Conservation (phyloP, 2,113 vertebrate genomes). For the Onychostruthus taczanowskii region DNA sequence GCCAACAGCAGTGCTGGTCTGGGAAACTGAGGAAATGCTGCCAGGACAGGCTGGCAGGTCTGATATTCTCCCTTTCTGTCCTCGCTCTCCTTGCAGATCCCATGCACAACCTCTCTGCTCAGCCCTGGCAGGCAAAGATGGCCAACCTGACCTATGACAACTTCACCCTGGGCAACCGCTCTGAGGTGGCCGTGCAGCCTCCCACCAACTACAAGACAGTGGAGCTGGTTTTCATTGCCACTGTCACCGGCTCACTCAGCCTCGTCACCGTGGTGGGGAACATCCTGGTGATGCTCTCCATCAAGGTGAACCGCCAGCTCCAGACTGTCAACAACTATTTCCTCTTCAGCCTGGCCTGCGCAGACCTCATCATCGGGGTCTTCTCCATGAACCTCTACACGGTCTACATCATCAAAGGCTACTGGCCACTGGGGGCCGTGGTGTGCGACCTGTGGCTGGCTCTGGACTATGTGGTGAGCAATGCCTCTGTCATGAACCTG, state of each 20-base stretch:
- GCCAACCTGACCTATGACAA: slow-evolving; percentile 81
- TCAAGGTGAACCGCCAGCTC: slow-evolving; percentile 97
- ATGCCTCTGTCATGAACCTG: slow-evolving; percentile 97
- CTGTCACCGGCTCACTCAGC: slow-evolving; percentile 92
- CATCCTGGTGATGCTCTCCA: slow-evolving; percentile 97
- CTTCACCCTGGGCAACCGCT: slow-evolving; percentile 65
- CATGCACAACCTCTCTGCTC: slow-evolving; percentile 73
- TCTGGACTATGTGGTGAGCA: slow-evolving; percentile 95
- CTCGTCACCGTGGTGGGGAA: slow-evolving; percentile 97
- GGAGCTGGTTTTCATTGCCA: slow-evolving; percentile 94
- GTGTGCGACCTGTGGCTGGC: slow-evolving; percentile 97
- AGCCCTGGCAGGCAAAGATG: slow-evolving; percentile 65
- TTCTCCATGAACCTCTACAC: slow-evolving; percentile 99
- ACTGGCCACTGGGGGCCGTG: slow-evolving; percentile 94
- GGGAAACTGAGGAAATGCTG: background rate
- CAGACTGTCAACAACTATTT: slow-evolving; percentile 99
- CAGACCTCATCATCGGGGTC: slow-evolving; percentile 92
- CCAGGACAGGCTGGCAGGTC: background rate
- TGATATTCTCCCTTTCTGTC: slow-evolving; percentile 28
- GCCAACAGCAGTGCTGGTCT: background rate
- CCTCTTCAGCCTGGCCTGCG: slow-evolving; percentile 94
- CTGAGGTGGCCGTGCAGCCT: slow-evolving; percentile 39
- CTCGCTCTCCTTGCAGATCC: slow-evolving; percentile 65
- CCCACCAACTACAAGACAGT: slow-evolving; percentile 85
- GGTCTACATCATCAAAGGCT: slow-evolving; percentile 94